Base-by-base conservation (phyloP, 2,113 vertebrate genomes). In the Alectura lathami region DNA sequence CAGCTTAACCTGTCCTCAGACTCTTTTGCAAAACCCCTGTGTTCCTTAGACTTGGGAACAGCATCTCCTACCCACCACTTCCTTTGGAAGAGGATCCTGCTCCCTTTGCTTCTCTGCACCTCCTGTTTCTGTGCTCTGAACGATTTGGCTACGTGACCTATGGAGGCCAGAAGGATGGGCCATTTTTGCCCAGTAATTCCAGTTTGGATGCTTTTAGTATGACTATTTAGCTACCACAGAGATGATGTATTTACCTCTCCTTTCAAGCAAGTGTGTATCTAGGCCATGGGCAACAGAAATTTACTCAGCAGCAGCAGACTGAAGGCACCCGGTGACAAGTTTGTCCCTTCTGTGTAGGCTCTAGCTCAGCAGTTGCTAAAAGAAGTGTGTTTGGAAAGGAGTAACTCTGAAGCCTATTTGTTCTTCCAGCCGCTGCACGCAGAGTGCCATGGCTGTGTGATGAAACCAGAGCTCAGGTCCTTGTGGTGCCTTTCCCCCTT, bases 101-200 rank as follows among this genome's bases (percentile, higher is more conserved):
- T 89, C 48, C 24, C 3, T 64, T 67, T 40, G 29, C 34, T 34
- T 51, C 42, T 76, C 67, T 50, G 0, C 16, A 2, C 43, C 36
- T 0, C 0, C 1, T n/a, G 3, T 62, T 85, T 43, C 45, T 79
- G 9, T 75, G 4, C 0, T 78, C 23, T 57, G 23, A 15, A 53
- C 66, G 50, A 26, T 79, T 51, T 82, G 56, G 21, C 56, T 27
- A 11, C 1, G 0, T 17, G 42, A 32, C 29, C 24, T 42, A 1
- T 21, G 13, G 24, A 17, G 9, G 11, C 34, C 36, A n/a, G 27
- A 70, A 45, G 27, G 36, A 16, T 60, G 36, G 59, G 53, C 5
- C 20, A 0, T 0, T 87, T 84, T 80, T 82, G 6, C 20, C 34
- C 69, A 27, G 40, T 17, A 20, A 45, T 32, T 73, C 59, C 30